Evolutionary conservation across 92 coral and sea anemone genomes (phyloP), one percentile per base, ranked within the genome.

Genomic region (Zoanthus sociatus): DNA sequence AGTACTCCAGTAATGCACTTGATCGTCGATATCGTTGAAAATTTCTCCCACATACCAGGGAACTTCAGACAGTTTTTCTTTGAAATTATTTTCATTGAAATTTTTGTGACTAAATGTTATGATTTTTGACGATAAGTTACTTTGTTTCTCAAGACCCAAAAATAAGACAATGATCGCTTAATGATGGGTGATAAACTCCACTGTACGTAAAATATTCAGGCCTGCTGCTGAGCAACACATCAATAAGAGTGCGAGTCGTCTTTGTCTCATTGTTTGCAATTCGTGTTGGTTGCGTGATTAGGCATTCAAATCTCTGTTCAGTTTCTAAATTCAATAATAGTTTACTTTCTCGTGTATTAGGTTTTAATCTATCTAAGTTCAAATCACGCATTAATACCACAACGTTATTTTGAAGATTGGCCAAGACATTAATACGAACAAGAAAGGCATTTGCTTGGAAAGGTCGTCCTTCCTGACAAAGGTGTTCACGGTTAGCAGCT

Each of bases 241-340:
- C 58, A 53, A 53, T 53, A 9, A 53, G 4, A 9, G 58, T 53
- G 15, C 58, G 1, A 53, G 58, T 6, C 58, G 58, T 53, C 58
- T 53, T 53, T 53, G 58, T 53, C 4, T 10, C 58, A 53, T 14
- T 53, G 8, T 44, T 84, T 76, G 33, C 85, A 86, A 18, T 33
- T n/a, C 15, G 58, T 53, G 88, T 89, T 17, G 90, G 78, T 61
- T 89, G 51, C 77, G 58, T 53, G 68, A 67, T 78, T 58, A 86
- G 77, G 67, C 90, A 90, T 54, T 86, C 76, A 78, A 90, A 90
- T 70, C 84, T 79, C 56, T 87, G 93, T 87, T 90, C 91, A 9
- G 69, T 69, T 89, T 92, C 94, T 37, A 88, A 76, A 79, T 88
- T 91, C 37, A 88, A 31, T 13, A 91, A 73, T 84, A 30, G 81